These are phyloP conservation scores for Cremastinae sp. DNA, from an alignment of 2,888 invertebrate genomes.

Conservation along the genomic window DNA sequence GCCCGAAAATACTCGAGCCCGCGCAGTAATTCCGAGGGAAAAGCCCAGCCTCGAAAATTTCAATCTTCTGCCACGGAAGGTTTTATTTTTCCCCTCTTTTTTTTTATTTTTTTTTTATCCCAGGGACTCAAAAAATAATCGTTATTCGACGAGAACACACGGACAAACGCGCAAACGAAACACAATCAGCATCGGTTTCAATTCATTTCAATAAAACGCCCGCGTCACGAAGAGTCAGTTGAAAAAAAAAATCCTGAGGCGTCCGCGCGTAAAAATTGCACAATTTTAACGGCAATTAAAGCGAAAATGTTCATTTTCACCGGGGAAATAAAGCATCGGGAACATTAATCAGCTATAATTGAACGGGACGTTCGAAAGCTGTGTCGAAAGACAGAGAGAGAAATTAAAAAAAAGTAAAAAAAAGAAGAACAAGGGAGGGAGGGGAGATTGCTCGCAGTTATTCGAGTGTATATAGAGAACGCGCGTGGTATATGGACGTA, in stretches of 20 bases:
- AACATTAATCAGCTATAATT: constrained; percentile 61
- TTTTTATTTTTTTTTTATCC: too few relatives aligned
- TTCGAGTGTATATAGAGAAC: constrained; percentile 46
- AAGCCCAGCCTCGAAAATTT: constrained; percentile 40
- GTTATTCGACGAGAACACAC: constrained; percentile 20
- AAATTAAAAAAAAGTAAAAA: too few relatives aligned
- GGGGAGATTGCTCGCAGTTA: constrained; percentile 57
- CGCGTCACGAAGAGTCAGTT: neutral
- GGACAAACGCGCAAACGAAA: constrained; percentile 7
- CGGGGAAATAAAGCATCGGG: constrained; percentile 52
- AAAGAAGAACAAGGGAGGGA: constrained; percentile 48
- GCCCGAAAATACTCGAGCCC: constrained; percentile 47
- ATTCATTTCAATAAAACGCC: neutral
- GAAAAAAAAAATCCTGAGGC: neutral
- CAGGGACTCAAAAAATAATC: constrained; percentile 29
- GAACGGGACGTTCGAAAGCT: constrained; percentile 59
- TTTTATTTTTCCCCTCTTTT: neutral
- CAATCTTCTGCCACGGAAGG: constrained; percentile 14
- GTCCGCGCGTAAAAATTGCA: constrained; percentile 24
- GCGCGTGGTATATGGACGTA: constrained; percentile 13
- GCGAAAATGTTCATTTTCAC: constrained; percentile 51
- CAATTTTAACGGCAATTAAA: constrained; percentile 50
- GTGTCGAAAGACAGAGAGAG: constrained; percentile 35
- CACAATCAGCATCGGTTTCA: neutral
- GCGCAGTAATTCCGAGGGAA: constrained; percentile 10